A percentile compares a stretch with the other conserved stretches of the same genome.
Conservation (phyloP, 92 coral and sea anemone genomes). For the Galaxea fascicularis region DNA sequence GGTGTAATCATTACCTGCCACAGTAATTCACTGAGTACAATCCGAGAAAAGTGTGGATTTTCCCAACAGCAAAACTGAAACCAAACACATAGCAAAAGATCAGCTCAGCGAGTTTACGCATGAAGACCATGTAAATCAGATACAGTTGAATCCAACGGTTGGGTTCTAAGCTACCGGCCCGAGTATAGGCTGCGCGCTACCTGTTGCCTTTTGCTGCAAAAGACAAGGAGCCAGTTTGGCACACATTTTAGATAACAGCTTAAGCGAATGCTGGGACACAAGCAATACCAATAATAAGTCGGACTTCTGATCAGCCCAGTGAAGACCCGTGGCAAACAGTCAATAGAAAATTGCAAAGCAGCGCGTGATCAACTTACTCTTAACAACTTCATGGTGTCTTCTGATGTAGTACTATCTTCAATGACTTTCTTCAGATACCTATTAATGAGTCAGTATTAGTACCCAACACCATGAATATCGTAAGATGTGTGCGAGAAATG, state of each 20-base stretch:
- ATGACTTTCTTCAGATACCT: constrained; percentile 94
- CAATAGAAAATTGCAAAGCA: no score
- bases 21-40: constrained; percentile 88
- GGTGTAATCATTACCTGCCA: constrained; percentile 80
- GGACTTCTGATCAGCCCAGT: no score
- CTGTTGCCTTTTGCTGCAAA: no score
- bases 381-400: constrained; percentile 86
- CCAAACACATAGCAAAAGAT: background rate
- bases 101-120: background rate
- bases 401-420: constrained; percentile 95
- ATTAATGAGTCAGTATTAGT: background rate
- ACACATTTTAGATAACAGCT: no score
- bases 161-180: no score
- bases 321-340: no score
- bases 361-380: constrained; percentile 65
- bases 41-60: constrained; percentile 97
- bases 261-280: no score
- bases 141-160: background rate
- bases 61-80: constrained; percentile 97
- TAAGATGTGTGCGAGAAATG: background rate
- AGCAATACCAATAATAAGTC: no score
- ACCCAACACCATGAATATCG: background rate
- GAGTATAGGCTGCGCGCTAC: no score
- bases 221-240: no score
- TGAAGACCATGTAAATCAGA: background rate